Conservation (phyloP, 35 echinoderm and acorn worm genomes). For the Eucidaris tribuloides region DNA sequence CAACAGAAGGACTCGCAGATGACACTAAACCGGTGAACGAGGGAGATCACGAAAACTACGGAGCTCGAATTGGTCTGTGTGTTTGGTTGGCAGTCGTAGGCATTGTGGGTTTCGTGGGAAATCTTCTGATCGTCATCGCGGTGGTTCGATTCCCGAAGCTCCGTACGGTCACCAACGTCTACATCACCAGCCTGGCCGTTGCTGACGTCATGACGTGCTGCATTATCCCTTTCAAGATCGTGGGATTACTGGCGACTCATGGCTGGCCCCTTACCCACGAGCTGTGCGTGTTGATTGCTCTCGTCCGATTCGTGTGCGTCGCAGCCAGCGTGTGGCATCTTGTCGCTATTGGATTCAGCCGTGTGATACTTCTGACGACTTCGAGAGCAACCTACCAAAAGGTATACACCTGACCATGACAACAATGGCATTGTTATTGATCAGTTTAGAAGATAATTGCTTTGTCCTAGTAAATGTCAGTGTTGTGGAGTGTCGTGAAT, state of each 20-base stretch:
- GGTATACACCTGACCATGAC: too few relatives aligned
- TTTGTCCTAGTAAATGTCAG: too few relatives aligned
- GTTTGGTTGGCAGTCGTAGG: constrained; percentile 21
- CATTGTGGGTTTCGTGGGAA: constrained; percentile 62
- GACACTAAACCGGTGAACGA: too few relatives aligned
- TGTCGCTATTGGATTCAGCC: not conserved
- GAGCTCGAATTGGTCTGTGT: not conserved
- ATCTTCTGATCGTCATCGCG: constrained; percentile 59
- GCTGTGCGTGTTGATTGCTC: not conserved
- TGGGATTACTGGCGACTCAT: not conserved
- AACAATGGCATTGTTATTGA: too few relatives aligned
- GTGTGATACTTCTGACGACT: constrained; percentile 7
- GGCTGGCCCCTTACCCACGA: not conserved
- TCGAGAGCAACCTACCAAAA: not conserved
- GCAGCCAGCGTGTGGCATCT: constrained; percentile 7
- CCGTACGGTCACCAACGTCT: constrained; percentile 63
- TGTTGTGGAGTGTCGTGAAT: too few relatives aligned
- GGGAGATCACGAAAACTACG: not conserved
- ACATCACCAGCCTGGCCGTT: constrained; percentile 64
- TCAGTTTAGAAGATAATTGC: too few relatives aligned
- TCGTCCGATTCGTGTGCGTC: not conserved
- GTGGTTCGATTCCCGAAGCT: constrained; percentile 50
- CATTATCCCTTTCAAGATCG: constrained; percentile 19
- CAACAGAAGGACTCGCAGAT: too few relatives aligned
- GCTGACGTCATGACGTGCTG: constrained; percentile 49